Evolutionary conservation across 2,888 invertebrate species (phyloP), one percentile per base, ranked within the genome.

Genomic region (Lasioglossum marginatum): DNA sequence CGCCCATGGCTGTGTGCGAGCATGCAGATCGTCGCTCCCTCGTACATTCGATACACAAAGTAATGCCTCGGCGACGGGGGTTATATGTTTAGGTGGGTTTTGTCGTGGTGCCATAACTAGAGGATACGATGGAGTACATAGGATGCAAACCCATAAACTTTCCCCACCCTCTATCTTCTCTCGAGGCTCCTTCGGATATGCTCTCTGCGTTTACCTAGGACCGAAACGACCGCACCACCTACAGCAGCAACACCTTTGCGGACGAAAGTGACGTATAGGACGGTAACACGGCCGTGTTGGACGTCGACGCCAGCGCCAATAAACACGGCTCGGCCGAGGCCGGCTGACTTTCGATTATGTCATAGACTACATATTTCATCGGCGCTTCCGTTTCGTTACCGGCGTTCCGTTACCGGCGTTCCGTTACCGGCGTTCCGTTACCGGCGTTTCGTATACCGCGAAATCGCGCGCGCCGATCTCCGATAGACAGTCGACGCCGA

Each of bases 91-190:
- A 87, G 87, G 90, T 88, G 90, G 92, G 91, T 92, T 93, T 93
- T 90, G 94, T 93, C 92, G 92, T 89, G 91, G 91, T 89, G 92
- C 91, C 91, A 93, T 95, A 94, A 95, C 93, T 88, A 88, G 87
- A 93, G 57, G 92, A 94, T 94, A 94, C 93, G 94, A 91, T 91
- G 92, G 90, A 93, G 93, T 92, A 92, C 93, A 94, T 92, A 93
- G 93, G 93, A 94, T 94, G 93, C 94, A 93, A 93, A 93, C 93
- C 93, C 93, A 94, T 95, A 94, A 94, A 95, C 92, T 16, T 63
- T n/a, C 90, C 90, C 93, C 90, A 85, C 92, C 87, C 14, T 14
- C 31, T 19, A 60, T 43, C 52, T 81, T 37, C 66, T 73, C 78
- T 34, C 78, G 77, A 14, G 74, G 82, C 83, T 79, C 81, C 88